Percentiles rank a stretch among this genome's conserved stretches.
phyloP scores from a whole-genome alignment of 1,140 invertebrate genomes.

The Latrodectus geometricus region DNA sequence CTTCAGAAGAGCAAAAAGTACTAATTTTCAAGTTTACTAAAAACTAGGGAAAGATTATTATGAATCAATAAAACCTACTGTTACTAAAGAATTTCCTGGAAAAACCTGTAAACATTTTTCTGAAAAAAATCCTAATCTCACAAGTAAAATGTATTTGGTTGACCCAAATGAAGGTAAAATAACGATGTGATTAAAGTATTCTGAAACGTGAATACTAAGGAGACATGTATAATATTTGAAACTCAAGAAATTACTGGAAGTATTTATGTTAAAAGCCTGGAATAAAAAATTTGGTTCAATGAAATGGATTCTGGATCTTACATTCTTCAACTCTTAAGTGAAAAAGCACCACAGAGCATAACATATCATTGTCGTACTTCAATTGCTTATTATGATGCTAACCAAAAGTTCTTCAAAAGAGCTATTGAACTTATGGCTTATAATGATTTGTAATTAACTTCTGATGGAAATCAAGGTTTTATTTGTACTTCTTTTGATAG shows the following conservation, averaged over 20 bases:
- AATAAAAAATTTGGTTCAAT: constrained; percentile 66
- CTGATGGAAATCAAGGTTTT: constrained; percentile 75
- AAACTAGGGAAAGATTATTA: constrained; percentile 81
- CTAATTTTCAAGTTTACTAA: constrained; percentile 83
- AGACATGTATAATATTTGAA: constrained; percentile 82
- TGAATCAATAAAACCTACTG: constrained; percentile 81
- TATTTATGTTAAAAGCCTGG: constrained; percentile 61
- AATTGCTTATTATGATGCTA: constrained; percentile 80
- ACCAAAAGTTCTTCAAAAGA: constrained; percentile 76
- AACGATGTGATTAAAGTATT: constrained; percentile 85
- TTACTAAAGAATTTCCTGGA: constrained; percentile 82
- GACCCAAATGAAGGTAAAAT: constrained; percentile 86
- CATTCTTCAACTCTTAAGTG: constrained; percentile 84
- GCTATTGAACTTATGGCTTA: constrained; percentile 83
- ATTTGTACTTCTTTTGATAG: constrained; percentile 83
- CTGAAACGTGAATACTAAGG: constrained; percentile 79
- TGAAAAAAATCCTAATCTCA: constrained; percentile 78
- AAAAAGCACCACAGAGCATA: constrained; percentile 81
- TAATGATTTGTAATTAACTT: constrained; percentile 81
- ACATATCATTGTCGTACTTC: constrained; percentile 89
- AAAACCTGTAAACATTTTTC: constrained; percentile 86
- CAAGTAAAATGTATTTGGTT: constrained; percentile 86
- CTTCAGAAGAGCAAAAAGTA: constrained; percentile 78
- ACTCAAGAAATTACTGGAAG: constrained; percentile 72
- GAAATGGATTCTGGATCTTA: constrained; percentile 67